Conservation (phyloP, 2,797 vertebrate species). For the Mormyrus hasselquistii region DNA sequence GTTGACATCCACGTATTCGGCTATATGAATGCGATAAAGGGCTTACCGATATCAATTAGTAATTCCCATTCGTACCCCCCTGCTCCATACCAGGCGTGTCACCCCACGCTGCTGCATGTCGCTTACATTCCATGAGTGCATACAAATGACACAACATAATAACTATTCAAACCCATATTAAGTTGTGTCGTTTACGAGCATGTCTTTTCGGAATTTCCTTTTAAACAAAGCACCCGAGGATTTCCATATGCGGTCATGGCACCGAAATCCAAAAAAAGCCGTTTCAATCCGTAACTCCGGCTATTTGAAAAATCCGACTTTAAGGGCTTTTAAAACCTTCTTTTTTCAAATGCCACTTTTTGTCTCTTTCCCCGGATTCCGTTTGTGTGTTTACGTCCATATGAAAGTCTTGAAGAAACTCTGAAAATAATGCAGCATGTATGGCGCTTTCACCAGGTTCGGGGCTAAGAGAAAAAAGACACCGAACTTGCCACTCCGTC, state of each 20-base stretch:
- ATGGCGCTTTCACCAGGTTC: neutral
- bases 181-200: slow-evolving; percentile 15
- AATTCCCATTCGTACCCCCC: neutral
- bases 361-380: neutral
- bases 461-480: neutral
- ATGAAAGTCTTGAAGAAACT: slow-evolving; percentile 20
- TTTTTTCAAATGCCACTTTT: neutral
- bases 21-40: neutral
- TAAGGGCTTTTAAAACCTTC: neutral
- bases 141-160: slow-evolving; percentile 17
- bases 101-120: neutral
- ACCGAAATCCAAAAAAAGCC: slow-evolving; percentile 7
- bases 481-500: slow-evolving; percentile 5
- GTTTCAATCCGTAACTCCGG: neutral
- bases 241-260: slow-evolving; percentile 22
- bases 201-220: slow-evolving; percentile 9
- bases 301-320: neutral
- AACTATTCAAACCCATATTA: slow-evolving; percentile 22
- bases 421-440: neutral
- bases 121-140: neutral
- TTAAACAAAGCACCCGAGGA: slow-evolving; percentile 15
- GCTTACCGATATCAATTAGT: neutral
- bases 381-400: neutral
- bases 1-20: neutral
- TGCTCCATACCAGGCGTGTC: neutral